Evolutionary conservation across 1,140 invertebrate genomes (phyloP).

Genomic region (Limonius californicus): DNA sequence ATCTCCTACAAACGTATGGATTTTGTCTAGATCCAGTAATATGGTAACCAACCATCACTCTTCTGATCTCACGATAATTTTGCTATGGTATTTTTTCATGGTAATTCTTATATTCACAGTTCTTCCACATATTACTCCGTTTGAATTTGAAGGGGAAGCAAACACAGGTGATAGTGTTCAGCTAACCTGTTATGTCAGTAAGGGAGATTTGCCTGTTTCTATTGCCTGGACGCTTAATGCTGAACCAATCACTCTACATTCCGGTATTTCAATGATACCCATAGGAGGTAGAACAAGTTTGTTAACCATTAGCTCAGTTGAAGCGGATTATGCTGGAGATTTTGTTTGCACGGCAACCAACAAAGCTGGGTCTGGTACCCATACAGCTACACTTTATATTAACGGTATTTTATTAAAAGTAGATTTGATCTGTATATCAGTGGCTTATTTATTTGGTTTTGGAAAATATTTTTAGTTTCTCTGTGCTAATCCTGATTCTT

Average conservation of each 20-base stretch:
- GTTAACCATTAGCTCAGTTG: conserved; percentile 53
- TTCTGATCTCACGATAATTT: too few relatives aligned
- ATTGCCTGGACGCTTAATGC: conserved; percentile 63
- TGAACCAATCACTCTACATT: conserved; percentile 36
- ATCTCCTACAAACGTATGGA: too few relatives aligned
- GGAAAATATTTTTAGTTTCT: too few relatives aligned
- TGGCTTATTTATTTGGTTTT: too few relatives aligned
- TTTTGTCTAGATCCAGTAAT: too few relatives aligned
- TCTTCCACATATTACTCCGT: conserved; percentile 53
- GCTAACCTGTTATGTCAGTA: conserved; percentile 64
- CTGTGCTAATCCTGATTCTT: too few relatives aligned
- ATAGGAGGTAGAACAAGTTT: conserved; percentile 49
- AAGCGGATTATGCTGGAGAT: conserved; percentile 62
- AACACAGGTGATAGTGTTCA: conserved; percentile 68
- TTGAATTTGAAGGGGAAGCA: conserved; percentile 52
- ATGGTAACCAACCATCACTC: too few relatives aligned
- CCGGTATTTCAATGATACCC: conserved; percentile 58
- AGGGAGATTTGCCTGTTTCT: conserved; percentile 66
- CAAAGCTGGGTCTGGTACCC: conserved; percentile 57
- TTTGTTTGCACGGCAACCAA: conserved; percentile 69
- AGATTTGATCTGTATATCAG: too few relatives aligned
- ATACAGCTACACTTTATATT: conserved; percentile 57
- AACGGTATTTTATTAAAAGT: conserved; percentile 52
- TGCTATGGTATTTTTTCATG: too few relatives aligned
- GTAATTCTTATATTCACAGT: conserved; percentile 42